A percentile compares a stretch with the other conserved stretches of the same genome.
Conservation (phyloP, 2,797 vertebrate genomes). For the Choloepus didactylus region DNA sequence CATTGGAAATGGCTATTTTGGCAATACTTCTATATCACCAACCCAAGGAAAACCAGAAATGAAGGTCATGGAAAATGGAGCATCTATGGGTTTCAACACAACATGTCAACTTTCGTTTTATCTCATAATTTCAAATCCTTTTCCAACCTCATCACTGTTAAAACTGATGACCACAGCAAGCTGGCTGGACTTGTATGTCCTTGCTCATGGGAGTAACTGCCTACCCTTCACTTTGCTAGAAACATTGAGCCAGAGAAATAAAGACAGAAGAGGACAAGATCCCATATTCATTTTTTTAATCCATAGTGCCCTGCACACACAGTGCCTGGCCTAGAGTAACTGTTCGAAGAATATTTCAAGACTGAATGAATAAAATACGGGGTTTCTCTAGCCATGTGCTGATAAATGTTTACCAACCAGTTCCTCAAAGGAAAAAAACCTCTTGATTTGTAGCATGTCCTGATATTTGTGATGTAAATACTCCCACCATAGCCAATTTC, state of each 20-base stretch:
- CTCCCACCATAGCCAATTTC: too few relatives aligned
- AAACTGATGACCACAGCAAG: conserved; percentile 2
- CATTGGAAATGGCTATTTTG: background rate
- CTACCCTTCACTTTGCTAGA: background rate
- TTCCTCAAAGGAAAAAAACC: too few relatives aligned
- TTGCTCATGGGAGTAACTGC: background rate
- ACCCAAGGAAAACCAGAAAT: background rate
- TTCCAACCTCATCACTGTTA: background rate
- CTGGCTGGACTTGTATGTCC: background rate
- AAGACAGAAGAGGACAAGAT: background rate
- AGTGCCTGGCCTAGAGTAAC: background rate
- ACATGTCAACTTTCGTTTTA: background rate
- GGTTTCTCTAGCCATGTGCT: too few relatives aligned
- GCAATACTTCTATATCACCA: background rate
- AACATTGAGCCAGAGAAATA: background rate
- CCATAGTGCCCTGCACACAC: background rate
- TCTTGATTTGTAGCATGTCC: too few relatives aligned
- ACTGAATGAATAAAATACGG: background rate
- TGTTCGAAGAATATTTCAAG: background rate
- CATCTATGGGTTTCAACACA: background rate
- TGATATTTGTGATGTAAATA: too few relatives aligned
- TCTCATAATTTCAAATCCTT: conserved; percentile 9
- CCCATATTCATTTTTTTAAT: background rate
- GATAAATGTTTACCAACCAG: too few relatives aligned
- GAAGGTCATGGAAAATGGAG: background rate